phyloP scores from a whole-genome alignment of 2,113 vertebrate species.

The Monarcha castaneiventris region DNA sequence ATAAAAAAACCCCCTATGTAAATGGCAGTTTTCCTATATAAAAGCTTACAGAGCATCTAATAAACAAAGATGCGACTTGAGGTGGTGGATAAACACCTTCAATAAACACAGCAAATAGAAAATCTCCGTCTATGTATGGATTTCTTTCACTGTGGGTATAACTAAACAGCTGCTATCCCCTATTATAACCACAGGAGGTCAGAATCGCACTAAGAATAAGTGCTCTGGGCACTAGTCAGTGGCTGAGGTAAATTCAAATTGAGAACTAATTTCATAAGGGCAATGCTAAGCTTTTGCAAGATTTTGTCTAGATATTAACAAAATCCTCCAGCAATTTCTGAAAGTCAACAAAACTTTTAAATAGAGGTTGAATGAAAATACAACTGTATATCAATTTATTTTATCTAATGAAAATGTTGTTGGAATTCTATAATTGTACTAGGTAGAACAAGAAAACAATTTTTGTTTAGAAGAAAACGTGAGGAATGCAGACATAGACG shows the following conservation, averaged over 20 bases:
- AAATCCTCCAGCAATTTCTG: neutral
- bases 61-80: neutral
- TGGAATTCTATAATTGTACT: neutral
- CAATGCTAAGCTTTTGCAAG: neutral
- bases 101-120: neutral
- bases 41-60: neutral
- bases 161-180: slow-evolving; percentile 13
- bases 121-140: neutral
- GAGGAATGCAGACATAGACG: neutral
- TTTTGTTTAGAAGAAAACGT: neutral
- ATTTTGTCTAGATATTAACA: neutral
- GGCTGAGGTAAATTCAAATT: neutral
- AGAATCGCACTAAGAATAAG: neutral
- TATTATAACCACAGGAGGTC: slow-evolving; percentile 61
- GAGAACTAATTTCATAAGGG: neutral
- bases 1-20: fast-evolving
- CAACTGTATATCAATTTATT: neutral
- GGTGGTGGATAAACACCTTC: neutral
- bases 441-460: neutral
- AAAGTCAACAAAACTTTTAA: neutral
- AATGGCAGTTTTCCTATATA: neutral
- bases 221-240: neutral
- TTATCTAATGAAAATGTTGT: neutral
- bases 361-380: neutral
- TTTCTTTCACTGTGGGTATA: neutral